These are phyloP conservation scores for Sandelia bainsii DNA, from an alignment of 2,797 vertebrate species.

Conservation along the genomic window DNA sequence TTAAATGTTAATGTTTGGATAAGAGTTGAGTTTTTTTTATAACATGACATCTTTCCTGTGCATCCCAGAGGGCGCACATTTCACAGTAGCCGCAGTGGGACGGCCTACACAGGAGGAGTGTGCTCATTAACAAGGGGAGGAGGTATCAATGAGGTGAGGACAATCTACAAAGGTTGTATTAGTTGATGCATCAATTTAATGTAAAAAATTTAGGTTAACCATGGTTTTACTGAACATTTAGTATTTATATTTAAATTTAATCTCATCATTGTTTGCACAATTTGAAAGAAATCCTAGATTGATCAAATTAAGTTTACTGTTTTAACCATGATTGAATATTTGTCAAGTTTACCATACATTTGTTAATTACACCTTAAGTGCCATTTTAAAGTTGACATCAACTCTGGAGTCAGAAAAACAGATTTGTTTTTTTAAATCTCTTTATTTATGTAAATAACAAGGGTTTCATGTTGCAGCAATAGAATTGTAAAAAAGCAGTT, in stretches of 20 bases:
- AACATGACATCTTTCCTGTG: slow-evolving; percentile 8
- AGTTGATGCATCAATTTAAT: background rate
- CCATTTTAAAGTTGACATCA: background rate
- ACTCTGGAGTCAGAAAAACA: background rate
- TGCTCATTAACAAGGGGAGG: slow-evolving; percentile 88
- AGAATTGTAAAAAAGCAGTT: no score
- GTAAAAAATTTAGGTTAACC: background rate
- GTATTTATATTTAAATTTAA: background rate
- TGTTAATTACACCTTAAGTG: background rate
- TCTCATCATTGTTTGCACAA: no score
- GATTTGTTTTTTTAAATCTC: no score
- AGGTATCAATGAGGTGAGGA: slow-evolving; percentile 93
- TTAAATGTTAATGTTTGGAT: background rate
- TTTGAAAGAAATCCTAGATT: no score
- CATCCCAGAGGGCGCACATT: slow-evolving; percentile 90
- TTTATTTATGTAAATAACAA: no score
- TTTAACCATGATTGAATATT: no score
- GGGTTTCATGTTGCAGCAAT: no score
- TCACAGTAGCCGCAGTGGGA: slow-evolving; percentile 92
- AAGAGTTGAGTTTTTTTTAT: background rate
- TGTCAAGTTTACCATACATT: no score
- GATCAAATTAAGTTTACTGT: no score
- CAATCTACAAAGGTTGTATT: background rate
- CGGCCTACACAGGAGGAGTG: slow-evolving; percentile 91
- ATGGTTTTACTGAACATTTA: background rate